Evolutionary conservation across 2,113 vertebrate genomes (phyloP).

Genomic region (Grallaria varia): DNA sequence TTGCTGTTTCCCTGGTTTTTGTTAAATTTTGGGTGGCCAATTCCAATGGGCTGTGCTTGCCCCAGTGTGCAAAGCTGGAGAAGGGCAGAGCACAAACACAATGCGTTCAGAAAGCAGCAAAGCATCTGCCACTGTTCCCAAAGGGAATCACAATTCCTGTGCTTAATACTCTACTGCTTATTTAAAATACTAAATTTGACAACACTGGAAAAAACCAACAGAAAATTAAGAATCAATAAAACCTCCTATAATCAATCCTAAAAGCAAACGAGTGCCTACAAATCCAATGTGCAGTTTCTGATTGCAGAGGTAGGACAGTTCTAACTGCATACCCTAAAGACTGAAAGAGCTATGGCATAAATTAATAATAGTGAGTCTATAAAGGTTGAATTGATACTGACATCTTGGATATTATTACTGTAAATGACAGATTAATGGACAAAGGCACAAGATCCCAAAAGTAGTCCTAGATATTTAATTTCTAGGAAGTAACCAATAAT

Average conservation of each 20-base stretch:
- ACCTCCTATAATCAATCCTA: not conserved
- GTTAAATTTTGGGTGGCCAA: not conserved
- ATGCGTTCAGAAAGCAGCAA: not conserved
- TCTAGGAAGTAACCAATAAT: slow-evolving; percentile 68
- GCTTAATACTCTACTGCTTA: not conserved
- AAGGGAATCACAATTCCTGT: not conserved
- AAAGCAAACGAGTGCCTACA: not conserved
- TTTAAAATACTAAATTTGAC: not conserved
- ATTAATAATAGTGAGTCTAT: slow-evolving; percentile 38
- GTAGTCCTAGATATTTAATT: slow-evolving; percentile 58
- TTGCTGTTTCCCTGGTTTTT: not conserved
- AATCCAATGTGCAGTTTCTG: not conserved
- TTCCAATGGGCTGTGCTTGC: not conserved
- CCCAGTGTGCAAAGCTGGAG: not conserved
- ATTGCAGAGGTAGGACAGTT: not conserved
- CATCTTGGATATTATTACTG: slow-evolving; percentile 61
- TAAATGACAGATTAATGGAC: slow-evolving; percentile 65
- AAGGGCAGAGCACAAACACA: not conserved
- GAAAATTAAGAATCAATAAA: not conserved
- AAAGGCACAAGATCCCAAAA: slow-evolving; percentile 33
- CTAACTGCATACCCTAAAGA: not conserved
- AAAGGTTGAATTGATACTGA: slow-evolving; percentile 56
- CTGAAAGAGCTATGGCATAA: not conserved
- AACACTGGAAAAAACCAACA: not conserved
- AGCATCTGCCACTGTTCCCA: not conserved